Base-by-base conservation (phyloP, 2,113 vertebrate species). In the Vulpes lagopus region DNA sequence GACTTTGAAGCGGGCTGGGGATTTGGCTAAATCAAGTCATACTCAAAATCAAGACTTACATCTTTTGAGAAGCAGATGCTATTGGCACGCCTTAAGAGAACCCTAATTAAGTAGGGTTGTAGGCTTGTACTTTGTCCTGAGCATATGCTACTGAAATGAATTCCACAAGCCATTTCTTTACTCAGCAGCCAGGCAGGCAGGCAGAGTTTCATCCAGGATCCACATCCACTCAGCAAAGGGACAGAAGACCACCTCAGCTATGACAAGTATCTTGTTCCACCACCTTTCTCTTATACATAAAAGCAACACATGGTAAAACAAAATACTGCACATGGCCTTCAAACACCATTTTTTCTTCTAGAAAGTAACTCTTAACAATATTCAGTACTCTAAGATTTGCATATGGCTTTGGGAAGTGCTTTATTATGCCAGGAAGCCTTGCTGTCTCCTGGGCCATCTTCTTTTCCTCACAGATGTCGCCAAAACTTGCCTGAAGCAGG, bases 301-400 rank as follows among this genome's bases (percentile, higher is more conserved):
- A 89, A 69, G 43, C 23, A n/a, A 51, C 27, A 55, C 38, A 0
- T 16, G 49, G 3, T 30, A 55, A 84, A 89, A 49, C 19, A 49
- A 64, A 30, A 4, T 65, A 59, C 20, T 17, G 30, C 5, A 49
- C 9, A 0, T 2, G 9, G n/a, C 15, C 79, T 81, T 69, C 16
- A 16, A 51, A 85, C 67, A 20, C n/a, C 23, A 35, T 32, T n/a
- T 67, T 85, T 95, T 80, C 64, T 86, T 92, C 53, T 38, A 69
- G 32, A 76, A 81, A 64, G 11, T 5, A 60, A 57, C 16, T 71
- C 43, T 65, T 19, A 74, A 74, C 38, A 5, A 5, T 35, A 83
- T 43, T 60, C 64, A 30, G 23, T 7, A 23, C 16, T 15, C 59
- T 59, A 11, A 62, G 38, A 32, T 85, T 53, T 83, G 38, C n/a